phyloP scores from a whole-genome alignment of 35 echinoderm and acorn worm species.

The Apostichopus japonicus region DNA sequence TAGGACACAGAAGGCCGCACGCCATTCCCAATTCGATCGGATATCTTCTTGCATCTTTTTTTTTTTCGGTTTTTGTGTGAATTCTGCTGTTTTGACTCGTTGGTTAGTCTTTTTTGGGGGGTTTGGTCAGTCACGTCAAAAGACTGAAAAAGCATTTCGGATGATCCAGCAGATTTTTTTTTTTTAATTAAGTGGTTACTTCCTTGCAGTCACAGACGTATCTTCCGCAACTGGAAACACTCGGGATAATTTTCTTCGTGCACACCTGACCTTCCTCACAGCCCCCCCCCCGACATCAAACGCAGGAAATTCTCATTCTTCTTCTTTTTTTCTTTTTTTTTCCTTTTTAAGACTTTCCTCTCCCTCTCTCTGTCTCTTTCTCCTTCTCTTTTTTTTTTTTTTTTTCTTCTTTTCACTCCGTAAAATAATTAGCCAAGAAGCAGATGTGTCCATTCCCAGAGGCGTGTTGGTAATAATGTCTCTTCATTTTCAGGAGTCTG shows the following conservation, averaged over 20 bases:
- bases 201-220: background rate
- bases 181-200: background rate
- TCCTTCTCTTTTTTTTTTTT: background rate
- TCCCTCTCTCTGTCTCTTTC: background rate
- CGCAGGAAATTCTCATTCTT: background rate
- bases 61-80: too few species aligned
- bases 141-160: background rate
- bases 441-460: slow-evolving; percentile 52
- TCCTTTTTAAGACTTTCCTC: background rate
- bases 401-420: slow-evolving; percentile 15
- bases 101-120: too few species aligned
- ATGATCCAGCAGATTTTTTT: background rate
- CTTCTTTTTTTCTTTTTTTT: background rate
- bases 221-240: background rate
- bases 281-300: background rate
- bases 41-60: too few species aligned
- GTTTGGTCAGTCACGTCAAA: background rate
- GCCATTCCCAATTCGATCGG: too few species aligned
- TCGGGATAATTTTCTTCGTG: background rate
- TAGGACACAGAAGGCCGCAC: background rate
- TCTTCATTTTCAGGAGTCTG: background rate
- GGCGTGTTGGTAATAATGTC: slow-evolving; percentile 48
- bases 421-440: slow-evolving; percentile 50
- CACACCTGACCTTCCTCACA: background rate
- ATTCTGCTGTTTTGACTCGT: too few species aligned